Percentiles rank a stretch among this genome's conserved stretches.
These are phyloP conservation scores for Bombus affinis DNA, from an alignment of 1,140 invertebrate species.

Conservation along the genomic window DNA sequence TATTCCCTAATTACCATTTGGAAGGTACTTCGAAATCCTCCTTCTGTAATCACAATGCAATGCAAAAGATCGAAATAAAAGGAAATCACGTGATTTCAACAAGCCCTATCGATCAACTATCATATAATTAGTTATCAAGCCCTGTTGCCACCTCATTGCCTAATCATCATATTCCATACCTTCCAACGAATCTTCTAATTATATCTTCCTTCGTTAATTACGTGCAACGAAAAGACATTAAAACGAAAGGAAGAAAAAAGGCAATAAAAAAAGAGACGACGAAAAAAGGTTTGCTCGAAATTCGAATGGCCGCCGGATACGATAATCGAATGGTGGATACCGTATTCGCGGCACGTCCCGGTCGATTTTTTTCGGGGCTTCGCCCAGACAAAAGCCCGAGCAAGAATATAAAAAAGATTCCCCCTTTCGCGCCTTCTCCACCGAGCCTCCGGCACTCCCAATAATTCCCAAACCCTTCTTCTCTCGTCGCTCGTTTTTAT, in stretches of 20 bases:
- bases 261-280: background rate
- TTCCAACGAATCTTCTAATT: background rate
- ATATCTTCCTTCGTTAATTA: background rate
- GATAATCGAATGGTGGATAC: background rate
- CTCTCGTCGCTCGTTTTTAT: conserved; percentile 40
- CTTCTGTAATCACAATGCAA: no score
- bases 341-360: conserved; percentile 11
- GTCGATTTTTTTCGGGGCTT: conserved; percentile 6
- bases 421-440: background rate
- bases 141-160: no score
- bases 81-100: no score
- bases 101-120: no score
- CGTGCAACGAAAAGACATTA: background rate
- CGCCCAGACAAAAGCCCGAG: background rate
- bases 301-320: background rate
- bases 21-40: no score
- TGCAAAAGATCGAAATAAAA: no score
- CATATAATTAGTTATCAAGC: no score
- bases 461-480: background rate
- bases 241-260: background rate
- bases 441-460: conserved; percentile 1
- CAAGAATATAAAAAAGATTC: conserved; percentile 30
- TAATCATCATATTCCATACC: background rate
- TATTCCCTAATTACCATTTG: no score
- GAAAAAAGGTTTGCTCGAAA: background rate